phyloP scores from a whole-genome alignment of 2,888 invertebrate species.

The Oscheius sp. region DNA sequence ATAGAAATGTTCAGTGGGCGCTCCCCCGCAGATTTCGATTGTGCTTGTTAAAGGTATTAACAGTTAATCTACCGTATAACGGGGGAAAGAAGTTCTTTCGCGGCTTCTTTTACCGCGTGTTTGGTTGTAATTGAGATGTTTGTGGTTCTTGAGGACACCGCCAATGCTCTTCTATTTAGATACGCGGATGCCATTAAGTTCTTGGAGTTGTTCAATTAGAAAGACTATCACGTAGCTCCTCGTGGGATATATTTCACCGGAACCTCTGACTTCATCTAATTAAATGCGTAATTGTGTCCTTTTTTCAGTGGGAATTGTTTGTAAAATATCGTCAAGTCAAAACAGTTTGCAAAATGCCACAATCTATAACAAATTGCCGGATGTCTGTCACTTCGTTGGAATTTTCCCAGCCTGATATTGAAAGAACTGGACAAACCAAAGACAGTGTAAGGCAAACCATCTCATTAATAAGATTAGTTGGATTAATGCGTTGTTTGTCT shows the following conservation, averaged over 20 bases:
- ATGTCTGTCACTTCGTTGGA: too few species aligned
- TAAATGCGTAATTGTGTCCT: too few species aligned
- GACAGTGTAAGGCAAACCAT: conserved; percentile 23
- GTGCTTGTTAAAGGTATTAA: conserved; percentile 11
- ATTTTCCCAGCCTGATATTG: too few species aligned
- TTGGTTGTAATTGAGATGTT: conserved; percentile 30
- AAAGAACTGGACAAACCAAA: too few species aligned
- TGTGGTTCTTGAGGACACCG: conserved; percentile 22
- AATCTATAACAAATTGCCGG: too few species aligned
- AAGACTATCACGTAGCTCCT: too few species aligned
- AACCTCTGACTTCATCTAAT: too few species aligned
- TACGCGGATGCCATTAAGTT: conserved; percentile 13
- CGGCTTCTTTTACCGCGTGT: conserved; percentile 25
- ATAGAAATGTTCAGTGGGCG: not conserved
- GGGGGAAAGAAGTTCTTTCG: not conserved
- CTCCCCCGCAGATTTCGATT: not conserved
- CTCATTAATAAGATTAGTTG: conserved; percentile 17
- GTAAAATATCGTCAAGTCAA: too few species aligned
- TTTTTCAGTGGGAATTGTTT: too few species aligned
- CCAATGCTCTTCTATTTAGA: conserved; percentile 17
- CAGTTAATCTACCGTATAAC: conserved; percentile 25
- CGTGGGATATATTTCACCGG: too few species aligned
- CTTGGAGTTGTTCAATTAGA: conserved; percentile 15
- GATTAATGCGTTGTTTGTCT: conserved; percentile 21
- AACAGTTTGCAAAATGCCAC: not conserved